Percentiles rank a stretch among this genome's conserved stretches.
These are phyloP conservation scores for Cheirogaleus major DNA, from an alignment of 2,797 vertebrate species.

Conservation along the genomic window DNA sequence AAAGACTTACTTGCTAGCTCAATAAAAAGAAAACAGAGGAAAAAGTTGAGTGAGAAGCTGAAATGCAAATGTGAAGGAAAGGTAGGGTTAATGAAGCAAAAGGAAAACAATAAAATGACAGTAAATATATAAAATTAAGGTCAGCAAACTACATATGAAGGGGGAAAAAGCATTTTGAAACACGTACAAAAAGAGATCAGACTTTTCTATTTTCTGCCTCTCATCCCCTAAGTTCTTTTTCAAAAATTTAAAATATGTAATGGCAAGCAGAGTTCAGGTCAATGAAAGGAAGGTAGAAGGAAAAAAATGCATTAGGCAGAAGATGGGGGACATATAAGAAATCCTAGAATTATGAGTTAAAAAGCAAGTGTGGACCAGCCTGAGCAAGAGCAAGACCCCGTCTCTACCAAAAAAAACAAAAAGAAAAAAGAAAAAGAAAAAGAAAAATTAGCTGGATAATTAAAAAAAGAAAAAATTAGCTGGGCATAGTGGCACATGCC, in stretches of 20 bases:
- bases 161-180: neutral
- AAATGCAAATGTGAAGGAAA: neutral
- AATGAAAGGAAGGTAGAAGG: no score
- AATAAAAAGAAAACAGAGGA: neutral
- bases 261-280: no score
- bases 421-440: no score
- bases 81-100: neutral
- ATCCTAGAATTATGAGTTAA: no score
- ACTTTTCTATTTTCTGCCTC: neutral
- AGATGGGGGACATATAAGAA: no score
- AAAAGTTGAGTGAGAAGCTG: neutral
- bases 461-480: no score
- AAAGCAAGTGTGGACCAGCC: no score
- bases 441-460: no score
- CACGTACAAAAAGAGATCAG: neutral
- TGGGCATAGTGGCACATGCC: no score
- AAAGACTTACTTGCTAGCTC: neutral
- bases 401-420: no score
- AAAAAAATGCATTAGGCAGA: no score
- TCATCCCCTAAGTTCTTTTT: neutral
- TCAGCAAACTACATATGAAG: neutral
- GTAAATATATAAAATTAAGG: neutral
- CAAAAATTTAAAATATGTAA: neutral
- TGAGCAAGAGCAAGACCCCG: no score
- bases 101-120: neutral